Conservation (phyloP, 2,113 vertebrate genomes). For the Odocoileus hemionus region DNA sequence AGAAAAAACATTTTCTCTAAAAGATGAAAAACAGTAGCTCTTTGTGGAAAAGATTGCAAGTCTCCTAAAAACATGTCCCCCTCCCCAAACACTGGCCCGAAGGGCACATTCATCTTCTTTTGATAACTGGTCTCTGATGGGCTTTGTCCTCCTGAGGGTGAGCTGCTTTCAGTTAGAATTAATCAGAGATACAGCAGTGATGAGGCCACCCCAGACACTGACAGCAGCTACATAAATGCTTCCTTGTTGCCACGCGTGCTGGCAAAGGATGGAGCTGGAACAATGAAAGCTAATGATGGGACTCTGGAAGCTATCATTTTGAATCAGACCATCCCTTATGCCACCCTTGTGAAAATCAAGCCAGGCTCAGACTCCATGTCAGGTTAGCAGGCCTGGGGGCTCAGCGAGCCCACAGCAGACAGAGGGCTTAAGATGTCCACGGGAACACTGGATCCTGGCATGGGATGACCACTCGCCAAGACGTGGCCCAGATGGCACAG, state of each 20-base stretch:
- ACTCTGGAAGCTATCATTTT: slow-evolving; percentile 50
- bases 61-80: background rate
- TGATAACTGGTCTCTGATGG: slow-evolving; percentile 41
- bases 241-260: slow-evolving; percentile 18
- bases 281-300: slow-evolving; percentile 62
- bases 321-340: slow-evolving; percentile 34
- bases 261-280: background rate
- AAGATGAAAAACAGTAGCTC: background rate
- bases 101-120: slow-evolving; percentile 31
- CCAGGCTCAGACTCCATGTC: background rate
- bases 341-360: slow-evolving; percentile 20
- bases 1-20: background rate
- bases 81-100: background rate
- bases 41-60: background rate
- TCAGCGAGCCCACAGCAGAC: background rate
- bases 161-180: slow-evolving; percentile 38
- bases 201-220: background rate
- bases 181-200: slow-evolving; percentile 23
- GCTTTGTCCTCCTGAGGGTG: slow-evolving; percentile 38
- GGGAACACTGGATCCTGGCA: background rate
- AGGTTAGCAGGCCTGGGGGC: background rate
- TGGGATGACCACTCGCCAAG: background rate
- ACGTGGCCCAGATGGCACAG: background rate
- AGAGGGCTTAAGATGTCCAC: background rate
- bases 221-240: background rate